Conservation (phyloP, 2,888 invertebrate species). For the Parnassius orleans region DNA sequence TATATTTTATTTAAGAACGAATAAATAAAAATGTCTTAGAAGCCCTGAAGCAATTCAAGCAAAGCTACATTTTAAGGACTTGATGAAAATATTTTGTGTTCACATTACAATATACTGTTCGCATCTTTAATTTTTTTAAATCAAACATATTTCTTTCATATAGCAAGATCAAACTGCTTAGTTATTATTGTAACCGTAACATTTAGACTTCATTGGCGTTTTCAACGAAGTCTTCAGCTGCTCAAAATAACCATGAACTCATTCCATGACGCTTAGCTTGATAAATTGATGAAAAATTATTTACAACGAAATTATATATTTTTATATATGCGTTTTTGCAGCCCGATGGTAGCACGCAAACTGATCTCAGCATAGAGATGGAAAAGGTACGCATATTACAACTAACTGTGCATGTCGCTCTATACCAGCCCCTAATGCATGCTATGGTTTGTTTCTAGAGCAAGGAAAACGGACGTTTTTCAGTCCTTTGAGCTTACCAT, state of each 20-base stretch:
- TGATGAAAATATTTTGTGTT: no score
- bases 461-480: no score
- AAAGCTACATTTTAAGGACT: no score
- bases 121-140: no score
- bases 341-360: constrained; percentile 79
- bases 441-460: constrained; percentile 27
- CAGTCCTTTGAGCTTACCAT: no score
- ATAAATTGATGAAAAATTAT: constrained; percentile 5
- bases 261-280: constrained; percentile 16
- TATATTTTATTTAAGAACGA: no score
- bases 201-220: neutral
- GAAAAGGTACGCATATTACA: constrained; percentile 78
- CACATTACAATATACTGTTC: no score
- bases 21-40: no score
- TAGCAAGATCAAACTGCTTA: no score
- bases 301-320: constrained; percentile 16
- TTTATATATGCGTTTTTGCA: constrained; percentile 79
- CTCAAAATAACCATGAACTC: constrained; percentile 11
- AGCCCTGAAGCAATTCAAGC: no score
- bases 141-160: no score
- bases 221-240: neutral
- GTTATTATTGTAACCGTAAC: no score
- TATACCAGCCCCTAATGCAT: constrained; percentile 42
- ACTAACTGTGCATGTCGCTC: constrained; percentile 67
- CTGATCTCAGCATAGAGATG: constrained; percentile 79